Conservation (phyloP, 2,797 vertebrate genomes). For the Parauchenoglanis punctatus region DNA sequence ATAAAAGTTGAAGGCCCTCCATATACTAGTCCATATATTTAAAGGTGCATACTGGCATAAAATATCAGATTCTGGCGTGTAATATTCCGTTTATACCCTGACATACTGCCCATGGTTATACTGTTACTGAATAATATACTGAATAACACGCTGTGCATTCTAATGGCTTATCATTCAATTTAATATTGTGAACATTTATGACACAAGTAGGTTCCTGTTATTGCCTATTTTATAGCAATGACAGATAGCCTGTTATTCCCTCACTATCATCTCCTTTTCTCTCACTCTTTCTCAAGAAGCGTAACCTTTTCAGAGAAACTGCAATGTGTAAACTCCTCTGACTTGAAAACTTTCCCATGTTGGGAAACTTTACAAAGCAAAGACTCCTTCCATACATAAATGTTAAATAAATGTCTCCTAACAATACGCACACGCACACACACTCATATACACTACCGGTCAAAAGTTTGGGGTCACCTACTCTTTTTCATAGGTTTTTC, state of each 20-base stretch:
- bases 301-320: not conserved
- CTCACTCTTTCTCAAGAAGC: not conserved
- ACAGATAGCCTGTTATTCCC: not conserved
- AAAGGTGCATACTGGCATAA: not conserved
- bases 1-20: not conserved
- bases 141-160: not conserved
- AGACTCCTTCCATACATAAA: not conserved
- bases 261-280: not conserved
- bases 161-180: not conserved
- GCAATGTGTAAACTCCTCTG: not conserved
- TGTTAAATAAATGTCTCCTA: not conserved
- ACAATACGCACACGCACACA: no score
- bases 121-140: no score
- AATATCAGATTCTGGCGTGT: not conserved
- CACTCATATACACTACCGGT: no score
- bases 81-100: not conserved
- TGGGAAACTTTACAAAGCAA: not conserved
- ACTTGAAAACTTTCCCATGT: not conserved
- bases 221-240: not conserved
- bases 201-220: not conserved
- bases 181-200: not conserved
- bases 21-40: not conserved
- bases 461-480: no score
- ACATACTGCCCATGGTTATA: not conserved
- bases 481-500: no score